Evolutionary conservation across 2,888 invertebrate species (phyloP).

Genomic region (Mimachlamys varia): DNA sequence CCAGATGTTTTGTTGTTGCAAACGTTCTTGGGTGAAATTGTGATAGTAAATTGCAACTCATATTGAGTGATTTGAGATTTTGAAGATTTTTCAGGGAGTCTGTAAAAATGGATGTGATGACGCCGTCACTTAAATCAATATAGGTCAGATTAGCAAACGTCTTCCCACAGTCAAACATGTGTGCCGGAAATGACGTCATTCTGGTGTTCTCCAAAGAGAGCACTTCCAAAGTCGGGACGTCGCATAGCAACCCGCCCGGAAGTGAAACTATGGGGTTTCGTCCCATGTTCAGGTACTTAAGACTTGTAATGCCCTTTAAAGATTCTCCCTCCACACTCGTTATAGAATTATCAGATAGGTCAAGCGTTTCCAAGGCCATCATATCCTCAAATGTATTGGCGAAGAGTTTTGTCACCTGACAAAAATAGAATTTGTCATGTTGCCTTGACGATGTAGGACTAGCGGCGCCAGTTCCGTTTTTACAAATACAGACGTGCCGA

Average conservation of each 20-base stretch:
- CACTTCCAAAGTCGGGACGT: conserved; percentile 40
- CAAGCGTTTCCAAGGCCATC: conserved; percentile 38
- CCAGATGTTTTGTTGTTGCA: conserved; percentile 24
- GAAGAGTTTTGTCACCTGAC: conserved; percentile 43
- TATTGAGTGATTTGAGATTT: conserved; percentile 44
- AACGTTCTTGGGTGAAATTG: conserved; percentile 43
- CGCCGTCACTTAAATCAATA: conserved; percentile 48
- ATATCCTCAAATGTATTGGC: conserved; percentile 45
- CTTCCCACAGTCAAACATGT: conserved; percentile 43
- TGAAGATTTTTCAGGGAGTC: conserved; percentile 40
- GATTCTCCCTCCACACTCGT: conserved; percentile 39
- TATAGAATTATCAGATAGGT: conserved; percentile 48
- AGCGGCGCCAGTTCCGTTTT: conserved; percentile 50
- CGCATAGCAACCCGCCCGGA: conserved; percentile 44
- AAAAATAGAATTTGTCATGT: conserved; percentile 47
- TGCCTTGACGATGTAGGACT: conserved; percentile 47
- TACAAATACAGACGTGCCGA: conserved; percentile 48
- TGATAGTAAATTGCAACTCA: conserved; percentile 46
- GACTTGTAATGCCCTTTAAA: conserved; percentile 23
- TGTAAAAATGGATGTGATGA: conserved; percentile 41
- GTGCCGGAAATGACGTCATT: conserved; percentile 38
- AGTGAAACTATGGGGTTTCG: conserved; percentile 41
- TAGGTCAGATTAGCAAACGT: conserved; percentile 39
- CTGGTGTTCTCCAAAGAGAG: conserved; percentile 43
- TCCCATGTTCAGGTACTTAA: conserved; percentile 46